A percentile compares a stretch with the other conserved stretches of the same genome.
Evolutionary conservation across 2,113 vertebrate genomes (phyloP).

Genomic region (Papio anubis): DNA sequence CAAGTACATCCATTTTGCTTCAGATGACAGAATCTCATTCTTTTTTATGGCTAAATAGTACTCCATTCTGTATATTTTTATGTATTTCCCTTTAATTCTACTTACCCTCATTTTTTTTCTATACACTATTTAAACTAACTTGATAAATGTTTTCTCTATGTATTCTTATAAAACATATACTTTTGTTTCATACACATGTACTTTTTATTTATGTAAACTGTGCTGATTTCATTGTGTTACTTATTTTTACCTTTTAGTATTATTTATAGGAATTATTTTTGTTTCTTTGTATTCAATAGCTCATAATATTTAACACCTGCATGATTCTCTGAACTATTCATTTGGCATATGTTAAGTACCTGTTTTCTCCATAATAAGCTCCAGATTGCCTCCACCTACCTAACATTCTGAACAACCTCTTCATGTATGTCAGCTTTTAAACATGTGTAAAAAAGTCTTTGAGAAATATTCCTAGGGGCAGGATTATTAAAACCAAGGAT

Average conservation of each 20-base stretch:
- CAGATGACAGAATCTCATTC: no score
- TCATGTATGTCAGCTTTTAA: not conserved
- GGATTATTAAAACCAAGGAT: not conserved
- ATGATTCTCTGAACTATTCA: not conserved
- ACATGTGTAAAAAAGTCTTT: not conserved
- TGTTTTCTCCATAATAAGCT: not conserved
- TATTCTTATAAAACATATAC: not conserved
- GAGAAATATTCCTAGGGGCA: not conserved
- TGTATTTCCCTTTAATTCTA: not conserved
- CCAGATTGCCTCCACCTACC: not conserved
- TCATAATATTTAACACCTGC: not conserved
- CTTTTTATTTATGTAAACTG: not conserved
- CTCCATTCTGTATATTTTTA: not conserved
- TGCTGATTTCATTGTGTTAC: not conserved
- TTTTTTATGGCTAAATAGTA: no score
- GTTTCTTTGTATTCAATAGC: not conserved
- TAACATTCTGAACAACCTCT: not conserved
- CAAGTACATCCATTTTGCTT: no score
- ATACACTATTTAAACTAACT: not conserved
- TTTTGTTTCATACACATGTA: not conserved
- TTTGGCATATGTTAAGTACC: not conserved
- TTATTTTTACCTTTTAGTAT: not conserved
- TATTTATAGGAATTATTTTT: not conserved
- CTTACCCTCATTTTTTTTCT: not conserved
- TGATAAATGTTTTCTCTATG: not conserved